Base-by-base conservation (phyloP, 2,113 vertebrate species). In the Amblyornis subalaris region DNA sequence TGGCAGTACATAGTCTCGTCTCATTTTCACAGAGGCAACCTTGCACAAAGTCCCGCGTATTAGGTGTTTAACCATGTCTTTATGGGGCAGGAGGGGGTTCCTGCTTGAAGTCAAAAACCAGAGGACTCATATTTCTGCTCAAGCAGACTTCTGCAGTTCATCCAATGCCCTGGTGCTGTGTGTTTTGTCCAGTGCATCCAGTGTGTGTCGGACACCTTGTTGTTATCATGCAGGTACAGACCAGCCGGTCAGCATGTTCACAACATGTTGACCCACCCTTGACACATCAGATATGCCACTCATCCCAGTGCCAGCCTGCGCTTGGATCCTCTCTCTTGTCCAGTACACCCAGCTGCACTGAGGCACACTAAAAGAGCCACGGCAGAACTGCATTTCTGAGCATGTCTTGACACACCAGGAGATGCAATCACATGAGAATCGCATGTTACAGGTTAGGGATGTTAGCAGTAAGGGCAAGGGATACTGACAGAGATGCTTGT, bases 1-100 rank as follows among this genome's bases (percentile, higher is more conserved):
- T 29, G 14, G 26, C 2, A 9, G 44, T 38, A 66, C 0, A 0
- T 8, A 75, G 64, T 53, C 7, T 12, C 31, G 42, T 40, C 20
- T 76, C 22, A 38, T 93, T 86, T 80, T 76, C 65, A 61, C 19
- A 76, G 79, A 80, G 38, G 25, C 36, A 73, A 9, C 33, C 25
- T 83, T 76, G 58, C 74, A 65, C 11, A 29, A 31, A 69, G 50
- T 86, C 64, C 44, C 26, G 35, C 18, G 8, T 50, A 26, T 76
- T 70, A 78, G 45, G 53, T 69, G 71, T 65, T 54, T 72, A 83
- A 69, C 28, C 45, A 61, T 10, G 3, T 40, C n/a, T 69, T 44
- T 53, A 51, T 1, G 0, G 72, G 42, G 15, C 66, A 73, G 42
- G 20, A 64, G 2, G 3, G 9, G 77, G 60, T n/a, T 93, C 23